Conservation (phyloP, 2,888 invertebrate genomes). For the Muschampia plurimacula region DNA sequence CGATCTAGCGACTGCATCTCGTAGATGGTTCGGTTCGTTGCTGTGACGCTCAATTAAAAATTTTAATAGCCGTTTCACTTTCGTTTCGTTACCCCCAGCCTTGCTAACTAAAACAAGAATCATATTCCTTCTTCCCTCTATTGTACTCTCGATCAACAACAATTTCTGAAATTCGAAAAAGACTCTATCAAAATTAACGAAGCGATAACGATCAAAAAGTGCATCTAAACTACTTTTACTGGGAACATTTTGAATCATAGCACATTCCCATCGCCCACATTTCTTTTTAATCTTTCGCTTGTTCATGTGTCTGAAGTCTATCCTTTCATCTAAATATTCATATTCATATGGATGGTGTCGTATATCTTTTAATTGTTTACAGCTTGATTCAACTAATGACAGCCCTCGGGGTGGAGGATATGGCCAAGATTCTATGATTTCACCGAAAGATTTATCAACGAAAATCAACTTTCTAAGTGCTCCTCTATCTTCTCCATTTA, state of each 20-base stretch:
- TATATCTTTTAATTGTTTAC: constrained; percentile 54
- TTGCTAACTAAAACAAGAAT: constrained; percentile 72
- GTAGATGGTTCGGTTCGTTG: constrained; percentile 64
- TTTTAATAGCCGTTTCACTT: constrained; percentile 56
- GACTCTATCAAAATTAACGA: constrained; percentile 59
- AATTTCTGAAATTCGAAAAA: constrained; percentile 59
- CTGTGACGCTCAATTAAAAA: constrained; percentile 54
- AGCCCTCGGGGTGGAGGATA: constrained; percentile 46
- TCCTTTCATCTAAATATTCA: not conserved
- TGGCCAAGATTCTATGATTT: constrained; percentile 54
- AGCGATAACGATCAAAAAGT: constrained; percentile 65
- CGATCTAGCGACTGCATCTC: constrained; percentile 67
- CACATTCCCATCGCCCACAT: not conserved
- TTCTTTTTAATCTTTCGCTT: not conserved
- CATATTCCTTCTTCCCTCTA: constrained; percentile 64
- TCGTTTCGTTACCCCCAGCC: constrained; percentile 59
- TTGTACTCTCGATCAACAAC: constrained; percentile 55
- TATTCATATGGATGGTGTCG: constrained; percentile 40
- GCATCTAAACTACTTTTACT: constrained; percentile 53
- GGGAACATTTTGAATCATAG: not conserved
- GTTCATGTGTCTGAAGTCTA: not conserved
- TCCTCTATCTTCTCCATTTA: constrained; percentile 52
- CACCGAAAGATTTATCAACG: constrained; percentile 56
- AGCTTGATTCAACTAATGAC: constrained; percentile 39
- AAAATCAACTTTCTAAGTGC: constrained; percentile 60